Percentiles rank a stretch among this genome's conserved stretches.
Conservation (phyloP, 1,140 invertebrate genomes). For the Lerema accius region DNA sequence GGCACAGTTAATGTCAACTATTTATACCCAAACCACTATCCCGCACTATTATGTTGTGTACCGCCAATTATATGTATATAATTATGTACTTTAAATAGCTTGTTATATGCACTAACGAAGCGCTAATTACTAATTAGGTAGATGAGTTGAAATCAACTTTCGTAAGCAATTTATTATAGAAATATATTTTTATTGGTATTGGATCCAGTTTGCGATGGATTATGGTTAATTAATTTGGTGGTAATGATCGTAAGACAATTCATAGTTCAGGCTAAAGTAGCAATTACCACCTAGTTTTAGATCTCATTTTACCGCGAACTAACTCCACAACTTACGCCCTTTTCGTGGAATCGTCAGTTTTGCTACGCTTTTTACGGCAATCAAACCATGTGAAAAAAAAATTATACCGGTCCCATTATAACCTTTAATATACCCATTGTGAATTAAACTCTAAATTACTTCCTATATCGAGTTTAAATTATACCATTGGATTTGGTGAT, state of each 20-base stretch:
- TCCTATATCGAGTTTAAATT: constrained; percentile 55
- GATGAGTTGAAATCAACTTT: too few relatives aligned
- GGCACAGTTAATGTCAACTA: constrained; percentile 22
- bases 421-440: constrained; percentile 49
- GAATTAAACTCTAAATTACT: constrained; percentile 50
- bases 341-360: background rate
- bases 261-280: too few relatives aligned
- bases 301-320: too few relatives aligned
- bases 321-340: too few relatives aligned
- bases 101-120: constrained; percentile 1
- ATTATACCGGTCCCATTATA: constrained; percentile 42
- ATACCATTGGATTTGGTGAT: constrained; percentile 42
- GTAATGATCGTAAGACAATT: too few relatives aligned
- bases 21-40: constrained; percentile 17
- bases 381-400: constrained; percentile 28
- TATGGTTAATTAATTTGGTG: too few relatives aligned
- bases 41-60: constrained; percentile 5
- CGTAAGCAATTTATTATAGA: too few relatives aligned
- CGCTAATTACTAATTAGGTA: too few relatives aligned
- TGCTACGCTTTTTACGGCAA: background rate
- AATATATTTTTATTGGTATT: too few relatives aligned
- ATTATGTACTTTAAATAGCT: constrained; percentile 17
- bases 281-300: too few relatives aligned
- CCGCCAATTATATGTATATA: constrained; percentile 7
- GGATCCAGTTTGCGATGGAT: too few relatives aligned